These are phyloP conservation scores for Origma solitaria DNA, from an alignment of 2,113 vertebrate genomes.

Conservation along the genomic window DNA sequence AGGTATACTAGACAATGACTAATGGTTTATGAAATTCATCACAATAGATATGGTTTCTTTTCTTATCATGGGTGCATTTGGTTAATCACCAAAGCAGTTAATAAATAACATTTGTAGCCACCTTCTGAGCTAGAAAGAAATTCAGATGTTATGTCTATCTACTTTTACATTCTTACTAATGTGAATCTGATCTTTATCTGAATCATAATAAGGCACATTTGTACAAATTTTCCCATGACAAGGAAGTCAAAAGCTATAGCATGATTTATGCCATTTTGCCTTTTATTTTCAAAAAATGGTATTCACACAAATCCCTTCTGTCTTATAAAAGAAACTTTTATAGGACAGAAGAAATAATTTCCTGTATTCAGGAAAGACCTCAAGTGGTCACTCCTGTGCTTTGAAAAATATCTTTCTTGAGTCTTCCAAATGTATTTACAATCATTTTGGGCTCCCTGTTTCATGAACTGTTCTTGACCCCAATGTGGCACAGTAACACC, in stretches of 20 bases:
- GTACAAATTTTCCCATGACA: background rate
- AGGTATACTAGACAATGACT: background rate
- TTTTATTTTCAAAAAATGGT: background rate
- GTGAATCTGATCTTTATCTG: background rate
- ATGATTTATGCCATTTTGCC: background rate
- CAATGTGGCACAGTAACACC: fast-evolving
- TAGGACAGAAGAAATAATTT: no score
- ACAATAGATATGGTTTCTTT: background rate
- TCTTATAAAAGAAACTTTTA: background rate
- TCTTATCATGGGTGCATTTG: background rate
- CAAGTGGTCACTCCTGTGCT: background rate
- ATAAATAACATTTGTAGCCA: background rate
- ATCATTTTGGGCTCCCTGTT: background rate
- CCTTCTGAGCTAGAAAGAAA: background rate
- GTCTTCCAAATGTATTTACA: background rate
- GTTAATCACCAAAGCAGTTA: background rate
- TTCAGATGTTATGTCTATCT: background rate
- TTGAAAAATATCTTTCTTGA: background rate
- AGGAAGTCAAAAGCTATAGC: background rate
- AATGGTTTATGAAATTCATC: background rate
- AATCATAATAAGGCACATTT: background rate
- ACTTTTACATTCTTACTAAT: background rate
- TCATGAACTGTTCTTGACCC: background rate
- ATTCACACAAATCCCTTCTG: background rate
- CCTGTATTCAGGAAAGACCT: background rate